Percentiles rank a stretch among this genome's conserved stretches.
These are phyloP conservation scores for Paguma larvata DNA, from an alignment of 2,797 vertebrate species.

Conservation along the genomic window DNA sequence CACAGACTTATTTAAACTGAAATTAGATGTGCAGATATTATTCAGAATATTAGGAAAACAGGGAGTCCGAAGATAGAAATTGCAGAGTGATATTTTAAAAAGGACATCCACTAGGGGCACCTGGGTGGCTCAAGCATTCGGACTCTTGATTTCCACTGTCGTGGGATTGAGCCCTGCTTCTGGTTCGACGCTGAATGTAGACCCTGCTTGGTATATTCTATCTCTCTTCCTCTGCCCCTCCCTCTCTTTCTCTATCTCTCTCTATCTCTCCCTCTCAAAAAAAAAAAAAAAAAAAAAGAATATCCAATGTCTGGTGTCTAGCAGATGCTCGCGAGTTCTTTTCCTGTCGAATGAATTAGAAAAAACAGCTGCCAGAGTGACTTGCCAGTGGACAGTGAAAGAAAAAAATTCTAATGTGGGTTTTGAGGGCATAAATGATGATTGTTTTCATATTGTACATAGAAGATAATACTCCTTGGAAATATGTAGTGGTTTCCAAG, in stretches of 20 bases:
- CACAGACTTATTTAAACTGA: slow-evolving; percentile 6
- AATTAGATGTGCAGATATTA: background rate
- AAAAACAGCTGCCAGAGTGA: background rate
- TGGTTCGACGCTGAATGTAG: too few species aligned
- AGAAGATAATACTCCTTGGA: background rate
- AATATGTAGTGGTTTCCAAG: background rate
- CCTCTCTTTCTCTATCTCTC: too few species aligned
- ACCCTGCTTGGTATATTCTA: too few species aligned
- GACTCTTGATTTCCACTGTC: too few species aligned
- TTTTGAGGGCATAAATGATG: background rate
- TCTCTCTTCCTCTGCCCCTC: too few species aligned
- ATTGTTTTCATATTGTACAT: background rate
- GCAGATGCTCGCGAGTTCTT: background rate
- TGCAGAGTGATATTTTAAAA: background rate
- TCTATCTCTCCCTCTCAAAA: rapidly evolving
- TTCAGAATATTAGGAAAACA: slow-evolving; percentile 25
- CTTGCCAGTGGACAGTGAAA: background rate
- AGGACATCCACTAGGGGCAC: too few species aligned
- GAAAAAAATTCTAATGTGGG: background rate
- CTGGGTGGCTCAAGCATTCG: too few species aligned
- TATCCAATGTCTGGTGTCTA: background rate
- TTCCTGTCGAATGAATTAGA: background rate
- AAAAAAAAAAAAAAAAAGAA: too few species aligned
- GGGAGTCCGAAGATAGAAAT: background rate
- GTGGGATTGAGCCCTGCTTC: too few species aligned